Evolutionary conservation across 1,140 invertebrate genomes (phyloP).

Genomic region (Procambarus virginalis): DNA sequence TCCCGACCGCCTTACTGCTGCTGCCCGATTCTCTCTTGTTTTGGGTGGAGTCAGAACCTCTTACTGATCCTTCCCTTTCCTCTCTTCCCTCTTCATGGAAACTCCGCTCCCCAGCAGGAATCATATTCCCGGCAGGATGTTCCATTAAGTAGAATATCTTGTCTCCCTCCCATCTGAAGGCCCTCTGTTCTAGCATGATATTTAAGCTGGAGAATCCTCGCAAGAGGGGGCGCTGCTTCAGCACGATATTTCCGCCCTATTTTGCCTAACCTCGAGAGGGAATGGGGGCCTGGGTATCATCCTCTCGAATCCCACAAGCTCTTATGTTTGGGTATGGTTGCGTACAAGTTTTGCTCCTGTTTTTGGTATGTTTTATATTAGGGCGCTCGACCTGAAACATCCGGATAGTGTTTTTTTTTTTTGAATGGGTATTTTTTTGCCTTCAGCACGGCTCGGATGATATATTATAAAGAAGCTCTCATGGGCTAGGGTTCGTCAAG

Average conservation of each 20-base stretch:
- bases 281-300: neutral
- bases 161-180: neutral
- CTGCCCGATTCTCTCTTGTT: neutral
- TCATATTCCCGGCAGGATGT: neutral
- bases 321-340: neutral
- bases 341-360: neutral
- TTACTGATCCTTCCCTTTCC: neutral
- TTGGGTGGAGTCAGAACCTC: neutral
- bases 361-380: neutral
- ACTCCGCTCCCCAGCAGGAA: neutral
- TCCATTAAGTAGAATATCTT: neutral
- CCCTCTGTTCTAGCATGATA: constrained; percentile 5
- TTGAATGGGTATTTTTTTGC: too few relatives aligned
- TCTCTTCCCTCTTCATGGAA: neutral
- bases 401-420: too few relatives aligned
- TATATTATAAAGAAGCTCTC: too few relatives aligned
- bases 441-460: too few relatives aligned
- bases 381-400: too few relatives aligned
- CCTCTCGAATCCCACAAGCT: neutral
- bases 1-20: neutral
- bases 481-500: too few relatives aligned
- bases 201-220: neutral
- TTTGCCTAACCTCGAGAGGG: neutral
- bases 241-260: neutral
- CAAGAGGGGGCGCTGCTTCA: neutral